phyloP scores from a whole-genome alignment of 2,113 vertebrate species.

The Pseudolaguvia tuberculata region DNA sequence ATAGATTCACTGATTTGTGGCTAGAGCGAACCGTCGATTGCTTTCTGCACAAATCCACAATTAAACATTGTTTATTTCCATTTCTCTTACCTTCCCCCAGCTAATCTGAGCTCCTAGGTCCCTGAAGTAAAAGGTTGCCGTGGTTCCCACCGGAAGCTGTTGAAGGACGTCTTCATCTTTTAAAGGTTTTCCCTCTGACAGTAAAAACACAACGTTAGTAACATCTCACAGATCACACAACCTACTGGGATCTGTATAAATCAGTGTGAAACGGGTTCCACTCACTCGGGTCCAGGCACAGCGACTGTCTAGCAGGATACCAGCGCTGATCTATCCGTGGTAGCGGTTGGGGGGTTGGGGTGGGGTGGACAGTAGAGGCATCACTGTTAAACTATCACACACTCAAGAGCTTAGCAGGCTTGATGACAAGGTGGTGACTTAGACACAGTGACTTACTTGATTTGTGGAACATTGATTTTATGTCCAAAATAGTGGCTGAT shows the following conservation, averaged over 20 bases:
- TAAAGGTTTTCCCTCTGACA: slow-evolving; percentile 80
- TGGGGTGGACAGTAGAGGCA: neutral
- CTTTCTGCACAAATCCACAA: neutral
- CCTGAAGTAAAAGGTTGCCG: slow-evolving; percentile 86
- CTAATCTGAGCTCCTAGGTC: slow-evolving; percentile 91
- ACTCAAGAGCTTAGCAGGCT: slow-evolving; percentile 19
- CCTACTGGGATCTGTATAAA: slow-evolving; percentile 10
- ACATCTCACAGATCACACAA: neutral
- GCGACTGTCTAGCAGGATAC: slow-evolving; percentile 86
- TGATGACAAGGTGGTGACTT: slow-evolving; percentile 10
- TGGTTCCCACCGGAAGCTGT: slow-evolving; percentile 90
- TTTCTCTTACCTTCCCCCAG: slow-evolving; percentile 86
- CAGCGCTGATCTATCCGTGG: slow-evolving; percentile 85
- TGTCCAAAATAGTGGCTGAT: slow-evolving; percentile 82
- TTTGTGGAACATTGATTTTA: slow-evolving; percentile 88
- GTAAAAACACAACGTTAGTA: neutral
- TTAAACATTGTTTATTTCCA: neutral
- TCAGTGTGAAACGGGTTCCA: slow-evolving; percentile 41
- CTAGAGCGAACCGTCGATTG: neutral
- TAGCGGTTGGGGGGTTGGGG: slow-evolving; percentile 27
- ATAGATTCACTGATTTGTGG: neutral
- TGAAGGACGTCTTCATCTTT: slow-evolving; percentile 88
- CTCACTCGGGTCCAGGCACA: slow-evolving; percentile 87
- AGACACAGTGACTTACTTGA: slow-evolving; percentile 70
- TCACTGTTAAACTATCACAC: slow-evolving; percentile 5